phyloP scores from a whole-genome alignment of 1,140 invertebrate genomes.

The Condylostylus longicornis region DNA sequence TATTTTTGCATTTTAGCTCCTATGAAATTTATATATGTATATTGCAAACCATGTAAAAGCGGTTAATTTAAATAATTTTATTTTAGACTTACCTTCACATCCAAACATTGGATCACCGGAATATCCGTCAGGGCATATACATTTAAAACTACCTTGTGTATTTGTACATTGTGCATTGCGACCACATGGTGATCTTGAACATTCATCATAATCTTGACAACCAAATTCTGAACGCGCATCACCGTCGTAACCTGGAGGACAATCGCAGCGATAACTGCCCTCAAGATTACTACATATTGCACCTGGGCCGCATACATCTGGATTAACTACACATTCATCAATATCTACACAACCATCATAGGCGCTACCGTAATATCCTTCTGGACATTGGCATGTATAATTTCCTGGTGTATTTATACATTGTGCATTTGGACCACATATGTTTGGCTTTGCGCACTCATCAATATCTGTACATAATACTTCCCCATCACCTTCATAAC shows the following conservation, averaged over 20 bases:
- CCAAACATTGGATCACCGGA: constrained; percentile 52
- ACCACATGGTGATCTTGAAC: constrained; percentile 49
- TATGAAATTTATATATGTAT: no score
- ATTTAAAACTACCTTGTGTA: constrained; percentile 54
- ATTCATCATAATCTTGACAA: constrained; percentile 56
- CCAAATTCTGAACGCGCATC: constrained; percentile 49
- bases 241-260: constrained; percentile 62
- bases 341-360: constrained; percentile 69
- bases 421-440: constrained; percentile 63
- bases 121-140: constrained; percentile 60
- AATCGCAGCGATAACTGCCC: constrained; percentile 66
- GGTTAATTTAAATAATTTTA: constrained; percentile 5
- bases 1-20: no score
- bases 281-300: constrained; percentile 65
- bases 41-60: not conserved
- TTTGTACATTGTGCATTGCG: constrained; percentile 57
- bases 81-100: constrained; percentile 46
- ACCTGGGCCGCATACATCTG: constrained; percentile 56
- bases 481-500: constrained; percentile 79
- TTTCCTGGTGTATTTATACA: constrained; percentile 77
- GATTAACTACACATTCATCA: constrained; percentile 57
- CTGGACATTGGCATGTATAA: constrained; percentile 69
- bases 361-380: constrained; percentile 76
- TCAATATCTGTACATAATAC: constrained; percentile 71
- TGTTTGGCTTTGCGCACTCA: constrained; percentile 61